Evolutionary conservation across 2,888 invertebrate species (phyloP), one percentile per base, ranked within the genome.

Genomic region (Alcis repandata): DNA sequence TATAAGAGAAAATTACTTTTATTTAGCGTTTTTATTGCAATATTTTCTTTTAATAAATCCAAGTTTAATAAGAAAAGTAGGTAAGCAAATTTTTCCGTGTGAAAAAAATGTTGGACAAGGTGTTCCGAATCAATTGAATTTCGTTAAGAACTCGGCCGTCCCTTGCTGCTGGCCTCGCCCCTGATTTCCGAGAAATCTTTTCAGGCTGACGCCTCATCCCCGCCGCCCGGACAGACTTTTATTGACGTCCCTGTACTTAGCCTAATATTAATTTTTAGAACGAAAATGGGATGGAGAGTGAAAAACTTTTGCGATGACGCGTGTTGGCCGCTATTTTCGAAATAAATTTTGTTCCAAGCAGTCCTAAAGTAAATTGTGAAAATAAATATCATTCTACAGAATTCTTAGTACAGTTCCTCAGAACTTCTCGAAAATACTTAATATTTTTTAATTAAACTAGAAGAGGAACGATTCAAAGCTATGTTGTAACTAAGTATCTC

Each of bases 161-260:
- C 10, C 11, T 38, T 13, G 17, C 13, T 22, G 51, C 22, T 15
- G 41, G 51, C 27, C 45, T 48, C 54, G 51, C 22, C 13, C 22
- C 41, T 32, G 41, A 59, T 63, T 58, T 32, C 41, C 40, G 48
- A 54, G 46, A 63, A 46, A 58, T 59, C 46, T 63, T 49, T 63
- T 59, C 63, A 40, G 45, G 19, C 15, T 15, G 45, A 58, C 41
- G 32, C 9, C 53, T 11, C 33, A 1, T 22, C 19, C 17, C 53
- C 15, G 20, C 1, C 36, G n/a, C 17, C 33, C 36, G 22, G 38
- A 1, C 45, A 33, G 33, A 15, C 32, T 49, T 59, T 64, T 59
- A 64, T 56, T 49, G 64, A 64, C 64, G 22, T 38, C 27, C 38
- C 40, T 19, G 15, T 64, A 53, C 45, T 59, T 41, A 59, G 17